These are phyloP conservation scores for Corythornis madagascariensis DNA, from an alignment of 2,113 vertebrate species.

Conservation along the genomic window DNA sequence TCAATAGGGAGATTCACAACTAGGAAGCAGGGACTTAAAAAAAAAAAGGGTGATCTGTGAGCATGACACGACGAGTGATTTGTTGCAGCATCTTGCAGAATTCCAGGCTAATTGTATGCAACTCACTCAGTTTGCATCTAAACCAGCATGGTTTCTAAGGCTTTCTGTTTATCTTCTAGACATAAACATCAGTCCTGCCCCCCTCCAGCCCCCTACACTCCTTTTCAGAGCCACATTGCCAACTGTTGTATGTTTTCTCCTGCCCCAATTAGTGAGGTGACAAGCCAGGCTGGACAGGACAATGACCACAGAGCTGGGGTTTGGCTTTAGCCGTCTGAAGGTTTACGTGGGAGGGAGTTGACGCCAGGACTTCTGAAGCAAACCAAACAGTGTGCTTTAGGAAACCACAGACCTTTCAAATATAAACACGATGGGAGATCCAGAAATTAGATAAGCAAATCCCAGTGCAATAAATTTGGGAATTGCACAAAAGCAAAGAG, in stretches of 20 bases:
- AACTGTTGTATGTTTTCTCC: neutral
- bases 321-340: neutral
- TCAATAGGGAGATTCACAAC: neutral
- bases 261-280: neutral
- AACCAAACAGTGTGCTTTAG: neutral
- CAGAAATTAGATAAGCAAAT: neutral
- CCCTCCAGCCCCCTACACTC: rapidly evolving
- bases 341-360: neutral
- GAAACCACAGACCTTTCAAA: constrained; percentile 19
- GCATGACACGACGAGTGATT: neutral
- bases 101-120: neutral
- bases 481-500: neutral
- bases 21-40: neutral
- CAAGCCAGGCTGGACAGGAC: neutral
- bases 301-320: neutral
- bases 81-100: neutral
- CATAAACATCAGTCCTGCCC: neutral
- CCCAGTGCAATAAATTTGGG: neutral
- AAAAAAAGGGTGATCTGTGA: neutral
- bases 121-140: neutral
- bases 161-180: neutral
- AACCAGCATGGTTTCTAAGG: neutral
- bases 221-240: neutral
- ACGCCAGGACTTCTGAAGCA: neutral
- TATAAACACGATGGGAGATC: neutral